Evolutionary conservation across 2,797 vertebrate species (phyloP).

Genomic region (Chloroceryle amazona): DNA sequence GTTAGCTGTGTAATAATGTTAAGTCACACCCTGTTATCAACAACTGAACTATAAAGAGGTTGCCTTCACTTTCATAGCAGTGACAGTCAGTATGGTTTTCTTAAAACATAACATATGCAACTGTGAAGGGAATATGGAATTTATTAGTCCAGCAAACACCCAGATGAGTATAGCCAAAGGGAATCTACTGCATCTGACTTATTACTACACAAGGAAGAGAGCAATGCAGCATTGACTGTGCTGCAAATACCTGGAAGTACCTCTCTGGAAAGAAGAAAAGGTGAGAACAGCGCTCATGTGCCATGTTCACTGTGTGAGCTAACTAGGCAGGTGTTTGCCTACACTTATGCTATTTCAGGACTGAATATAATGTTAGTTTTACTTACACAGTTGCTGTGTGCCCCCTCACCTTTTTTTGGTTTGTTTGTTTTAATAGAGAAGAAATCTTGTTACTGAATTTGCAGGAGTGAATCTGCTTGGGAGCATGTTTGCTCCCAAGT

Average conservation of each 20-base stretch:
- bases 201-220: fast-evolving
- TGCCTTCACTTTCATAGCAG: not conserved
- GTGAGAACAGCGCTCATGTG: fast-evolving
- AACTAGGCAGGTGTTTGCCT: not conserved
- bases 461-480: not conserved
- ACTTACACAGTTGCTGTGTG: not conserved
- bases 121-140: not conserved
- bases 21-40: not conserved
- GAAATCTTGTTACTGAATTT: not conserved
- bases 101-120: not conserved
- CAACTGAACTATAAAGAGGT: not conserved
- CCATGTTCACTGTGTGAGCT: fast-evolving
- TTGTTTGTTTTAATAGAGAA: not conserved
- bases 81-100: not conserved
- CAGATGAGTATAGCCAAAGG: not conserved
- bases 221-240: not conserved
- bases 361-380: not conserved
- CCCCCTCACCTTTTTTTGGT: fast-evolving
- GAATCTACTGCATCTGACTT: too few relatives aligned
- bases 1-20: not conserved
- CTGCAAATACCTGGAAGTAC: not conserved
- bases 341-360: not conserved
- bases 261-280: not conserved
- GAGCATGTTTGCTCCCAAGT: not conserved
- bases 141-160: not conserved